Evolutionary conservation across 2,797 vertebrate species (phyloP).

Genomic region (Myotis vivesi): DNA sequence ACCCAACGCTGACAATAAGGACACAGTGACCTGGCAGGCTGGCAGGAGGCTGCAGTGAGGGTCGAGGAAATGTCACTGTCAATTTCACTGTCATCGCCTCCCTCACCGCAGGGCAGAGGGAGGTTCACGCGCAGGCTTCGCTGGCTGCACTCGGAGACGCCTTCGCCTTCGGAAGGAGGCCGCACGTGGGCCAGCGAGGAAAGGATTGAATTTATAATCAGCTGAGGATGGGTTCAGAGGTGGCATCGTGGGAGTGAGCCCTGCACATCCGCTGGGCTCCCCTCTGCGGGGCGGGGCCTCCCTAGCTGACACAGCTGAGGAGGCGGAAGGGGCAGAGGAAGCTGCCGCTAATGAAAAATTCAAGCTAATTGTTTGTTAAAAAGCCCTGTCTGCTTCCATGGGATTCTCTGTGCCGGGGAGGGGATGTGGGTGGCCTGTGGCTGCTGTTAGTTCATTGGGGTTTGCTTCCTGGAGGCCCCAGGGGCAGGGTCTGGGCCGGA

Average conservation of each 20-base stretch:
- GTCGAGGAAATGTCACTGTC: not conserved
- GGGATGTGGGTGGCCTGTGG: slow-evolving; percentile 66
- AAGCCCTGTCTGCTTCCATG: slow-evolving; percentile 44
- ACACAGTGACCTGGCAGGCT: not conserved
- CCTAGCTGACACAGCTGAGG: slow-evolving; percentile 5
- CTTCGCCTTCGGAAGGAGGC: not conserved
- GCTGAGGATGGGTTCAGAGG: not conserved
- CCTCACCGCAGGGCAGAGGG: not conserved
- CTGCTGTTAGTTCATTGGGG: slow-evolving; percentile 17
- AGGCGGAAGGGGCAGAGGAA: slow-evolving; percentile 10
- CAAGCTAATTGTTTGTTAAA: slow-evolving; percentile 74
- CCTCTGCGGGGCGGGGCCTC: slow-evolving; percentile 10
- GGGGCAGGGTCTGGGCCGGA: slow-evolving; percentile 30
- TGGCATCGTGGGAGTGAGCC: not conserved
- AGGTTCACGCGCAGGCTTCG: not conserved
- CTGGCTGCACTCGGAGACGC: not conserved
- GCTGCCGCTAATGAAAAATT: slow-evolving; percentile 76
- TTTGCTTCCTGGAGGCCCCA: slow-evolving; percentile 62
- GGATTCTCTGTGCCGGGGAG: slow-evolving; percentile 61
- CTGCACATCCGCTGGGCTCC: slow-evolving; percentile 33
- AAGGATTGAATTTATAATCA: not conserved
- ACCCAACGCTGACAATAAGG: not conserved
- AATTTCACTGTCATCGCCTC: rapidly evolving
- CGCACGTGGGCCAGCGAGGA: not conserved
- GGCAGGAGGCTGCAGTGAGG: not conserved